These are phyloP conservation scores for Todiramphus chloris DNA, from an alignment of 2,113 vertebrate species.

Conservation along the genomic window DNA sequence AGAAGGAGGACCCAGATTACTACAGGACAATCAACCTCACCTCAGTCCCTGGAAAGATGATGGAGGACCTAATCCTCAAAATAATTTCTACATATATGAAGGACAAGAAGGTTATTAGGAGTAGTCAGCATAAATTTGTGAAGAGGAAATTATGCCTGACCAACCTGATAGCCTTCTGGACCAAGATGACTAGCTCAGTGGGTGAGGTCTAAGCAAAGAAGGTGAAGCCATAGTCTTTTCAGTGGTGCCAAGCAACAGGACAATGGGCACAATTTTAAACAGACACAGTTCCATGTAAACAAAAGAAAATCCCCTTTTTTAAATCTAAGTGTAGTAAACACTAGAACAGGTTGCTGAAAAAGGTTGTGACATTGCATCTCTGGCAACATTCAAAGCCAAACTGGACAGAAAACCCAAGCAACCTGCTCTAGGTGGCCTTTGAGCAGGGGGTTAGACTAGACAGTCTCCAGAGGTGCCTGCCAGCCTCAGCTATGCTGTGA, in stretches of 20 bases:
- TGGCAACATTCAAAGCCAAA: neutral
- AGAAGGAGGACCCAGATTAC: neutral
- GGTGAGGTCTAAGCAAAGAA: neutral
- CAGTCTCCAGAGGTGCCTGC: neutral
- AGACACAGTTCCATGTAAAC: neutral
- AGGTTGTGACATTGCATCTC: neutral
- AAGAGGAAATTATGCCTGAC: no score
- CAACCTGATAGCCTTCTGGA: neutral
- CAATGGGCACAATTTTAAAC: neutral
- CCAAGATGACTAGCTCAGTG: neutral
- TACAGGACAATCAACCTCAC: neutral
- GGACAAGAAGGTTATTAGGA: no score
- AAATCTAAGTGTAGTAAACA: neutral
- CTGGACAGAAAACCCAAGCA: neutral
- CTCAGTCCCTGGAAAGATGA: neutral
- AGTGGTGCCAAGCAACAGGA: neutral
- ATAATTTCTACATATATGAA: no score
- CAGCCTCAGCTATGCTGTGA: neutral
- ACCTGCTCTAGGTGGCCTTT: neutral
- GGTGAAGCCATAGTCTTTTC: neutral
- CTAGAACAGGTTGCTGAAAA: neutral
- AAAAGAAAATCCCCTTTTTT: neutral
- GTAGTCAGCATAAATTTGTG: no score
- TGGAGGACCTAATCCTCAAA: no score
- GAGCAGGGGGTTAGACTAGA: fast-evolving